These are phyloP conservation scores for Nezara viridula DNA, from an alignment of 2,888 invertebrate species.

Conservation along the genomic window DNA sequence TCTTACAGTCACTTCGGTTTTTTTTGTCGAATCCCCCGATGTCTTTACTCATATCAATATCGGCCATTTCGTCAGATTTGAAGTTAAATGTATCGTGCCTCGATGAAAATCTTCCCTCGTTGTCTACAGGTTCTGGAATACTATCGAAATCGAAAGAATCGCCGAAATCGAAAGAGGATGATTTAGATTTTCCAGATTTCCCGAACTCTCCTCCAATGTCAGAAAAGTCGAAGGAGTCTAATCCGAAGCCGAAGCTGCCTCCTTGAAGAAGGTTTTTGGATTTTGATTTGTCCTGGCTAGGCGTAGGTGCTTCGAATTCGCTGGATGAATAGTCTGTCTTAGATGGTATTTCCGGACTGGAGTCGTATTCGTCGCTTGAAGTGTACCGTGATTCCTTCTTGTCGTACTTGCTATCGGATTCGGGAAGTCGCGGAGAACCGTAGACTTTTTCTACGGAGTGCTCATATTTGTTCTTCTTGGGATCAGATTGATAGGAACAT, in stretches of 20 bases:
- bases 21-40: constrained; percentile 81
- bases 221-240: constrained; percentile 15
- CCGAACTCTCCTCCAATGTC: constrained; percentile 29
- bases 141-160: constrained; percentile 52
- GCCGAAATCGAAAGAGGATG: background rate
- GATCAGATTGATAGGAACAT: constrained; percentile 83
- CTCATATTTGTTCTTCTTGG: constrained; percentile 76
- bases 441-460: constrained; percentile 67
- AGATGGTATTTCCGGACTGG: constrained; percentile 37
- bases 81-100: constrained; percentile 69
- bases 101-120: constrained; percentile 50
- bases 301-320: background rate
- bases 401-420: background rate
- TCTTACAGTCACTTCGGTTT: constrained; percentile 78
- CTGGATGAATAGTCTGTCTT: constrained; percentile 10
- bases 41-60: constrained; percentile 77
- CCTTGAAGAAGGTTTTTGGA: constrained; percentile 15
- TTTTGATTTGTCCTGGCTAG: background rate
- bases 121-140: constrained; percentile 51
- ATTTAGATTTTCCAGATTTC: background rate
- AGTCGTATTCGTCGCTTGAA: constrained; percentile 32
- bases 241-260: constrained; percentile 37
- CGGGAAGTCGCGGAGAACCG: constrained; percentile 62
- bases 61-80: constrained; percentile 74
- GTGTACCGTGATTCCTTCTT: background rate